Conservation (phyloP, 2,113 vertebrate genomes). For the Euleptes europaea region DNA sequence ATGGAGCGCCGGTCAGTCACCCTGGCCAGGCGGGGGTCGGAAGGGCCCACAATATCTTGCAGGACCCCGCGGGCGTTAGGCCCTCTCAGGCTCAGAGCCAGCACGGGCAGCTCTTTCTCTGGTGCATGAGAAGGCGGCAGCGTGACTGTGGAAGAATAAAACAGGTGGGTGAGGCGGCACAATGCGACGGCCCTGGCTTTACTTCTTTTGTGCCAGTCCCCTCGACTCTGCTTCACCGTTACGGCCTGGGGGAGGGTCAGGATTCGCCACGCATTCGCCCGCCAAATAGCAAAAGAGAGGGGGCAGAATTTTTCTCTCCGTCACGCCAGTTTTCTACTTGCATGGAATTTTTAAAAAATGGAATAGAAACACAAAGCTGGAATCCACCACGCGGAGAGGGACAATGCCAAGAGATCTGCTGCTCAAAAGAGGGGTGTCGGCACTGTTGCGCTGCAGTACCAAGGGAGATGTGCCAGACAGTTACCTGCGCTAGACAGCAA, state of each 20-base stretch:
- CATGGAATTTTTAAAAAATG: too few species aligned
- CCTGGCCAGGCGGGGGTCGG: conserved; percentile 42
- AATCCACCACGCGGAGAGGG: too few species aligned
- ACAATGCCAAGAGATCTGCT: too few species aligned
- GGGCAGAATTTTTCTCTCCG: not conserved
- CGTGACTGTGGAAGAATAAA: conserved; percentile 55
- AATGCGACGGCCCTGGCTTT: not conserved
- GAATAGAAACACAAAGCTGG: too few species aligned
- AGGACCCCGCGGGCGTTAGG: conserved; percentile 52
- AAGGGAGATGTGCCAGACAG: not conserved
- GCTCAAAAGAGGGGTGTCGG: too few species aligned
- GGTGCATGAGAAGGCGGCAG: conserved; percentile 33
- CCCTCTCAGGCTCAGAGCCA: conserved; percentile 70
- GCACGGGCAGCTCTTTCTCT: conserved; percentile 31
- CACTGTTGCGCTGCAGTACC: not conserved
- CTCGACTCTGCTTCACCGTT: not conserved
- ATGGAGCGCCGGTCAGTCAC: conserved; percentile 21
- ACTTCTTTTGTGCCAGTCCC: not conserved
- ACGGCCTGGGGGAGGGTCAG: not conserved
- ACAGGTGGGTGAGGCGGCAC: not conserved
- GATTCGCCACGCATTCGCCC: not conserved
- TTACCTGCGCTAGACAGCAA: conserved; percentile 69
- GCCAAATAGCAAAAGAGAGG: not conserved
- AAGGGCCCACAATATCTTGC: conserved; percentile 54
- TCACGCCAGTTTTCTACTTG: too few species aligned